Percentiles rank a stretch among this genome's conserved stretches.
phyloP scores from a whole-genome alignment of 2,797 vertebrate genomes.

The Intellagama lesueurii region DNA sequence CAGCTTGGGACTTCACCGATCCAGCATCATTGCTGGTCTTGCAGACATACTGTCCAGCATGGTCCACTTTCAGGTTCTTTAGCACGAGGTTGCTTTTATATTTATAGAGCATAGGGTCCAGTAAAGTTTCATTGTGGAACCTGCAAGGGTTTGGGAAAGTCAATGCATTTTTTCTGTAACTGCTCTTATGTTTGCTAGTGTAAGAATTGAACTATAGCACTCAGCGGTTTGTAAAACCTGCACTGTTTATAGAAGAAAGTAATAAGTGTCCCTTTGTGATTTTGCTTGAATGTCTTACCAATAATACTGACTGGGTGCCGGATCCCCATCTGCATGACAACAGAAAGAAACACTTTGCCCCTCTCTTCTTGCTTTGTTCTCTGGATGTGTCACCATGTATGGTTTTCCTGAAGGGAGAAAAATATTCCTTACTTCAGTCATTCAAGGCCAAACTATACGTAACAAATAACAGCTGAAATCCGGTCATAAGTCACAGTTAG shows the following conservation, averaged over 20 bases:
- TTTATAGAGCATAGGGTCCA: slow-evolving; percentile 82
- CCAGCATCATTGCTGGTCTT: slow-evolving; percentile 89
- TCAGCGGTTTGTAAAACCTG: no score
- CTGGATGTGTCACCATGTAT: slow-evolving; percentile 86
- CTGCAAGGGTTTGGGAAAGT: slow-evolving; percentile 71
- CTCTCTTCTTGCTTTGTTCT: slow-evolving; percentile 86
- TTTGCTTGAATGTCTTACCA: slow-evolving; percentile 82
- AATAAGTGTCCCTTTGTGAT: background rate
- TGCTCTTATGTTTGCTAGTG: no score
- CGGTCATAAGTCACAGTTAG: background rate
- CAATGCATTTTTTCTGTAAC: no score
- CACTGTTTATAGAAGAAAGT: no score
- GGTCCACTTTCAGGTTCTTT: slow-evolving; percentile 83
- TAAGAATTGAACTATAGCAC: no score
- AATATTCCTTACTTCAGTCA: background rate
- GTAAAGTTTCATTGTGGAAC: slow-evolving; percentile 91
- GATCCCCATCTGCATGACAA: slow-evolving; percentile 88
- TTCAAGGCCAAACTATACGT: background rate
- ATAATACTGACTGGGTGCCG: slow-evolving; percentile 86
- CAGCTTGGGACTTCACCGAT: slow-evolving; percentile 86
- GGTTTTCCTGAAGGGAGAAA: slow-evolving; percentile 84
- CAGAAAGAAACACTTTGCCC: slow-evolving; percentile 91
- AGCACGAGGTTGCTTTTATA: slow-evolving; percentile 88
- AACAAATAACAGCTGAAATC: no score
- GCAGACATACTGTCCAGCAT: slow-evolving; percentile 93